Conservation (phyloP, 35 echinoderm and acorn worm genomes). For the Patiria miniata region DNA sequence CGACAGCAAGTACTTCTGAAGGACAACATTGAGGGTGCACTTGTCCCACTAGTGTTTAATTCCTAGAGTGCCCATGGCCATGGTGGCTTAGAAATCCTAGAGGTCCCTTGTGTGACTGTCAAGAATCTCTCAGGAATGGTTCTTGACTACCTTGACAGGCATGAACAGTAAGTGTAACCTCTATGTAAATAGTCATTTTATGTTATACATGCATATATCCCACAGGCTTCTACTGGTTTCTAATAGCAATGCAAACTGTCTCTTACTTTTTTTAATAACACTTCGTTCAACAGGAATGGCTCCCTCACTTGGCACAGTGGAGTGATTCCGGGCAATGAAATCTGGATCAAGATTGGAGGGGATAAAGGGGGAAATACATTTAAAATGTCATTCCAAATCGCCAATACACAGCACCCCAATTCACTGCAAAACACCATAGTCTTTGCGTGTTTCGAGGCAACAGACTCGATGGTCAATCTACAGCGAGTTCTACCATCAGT, state of each 20-base stretch:
- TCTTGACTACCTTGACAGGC: not conserved
- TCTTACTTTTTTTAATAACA: not conserved
- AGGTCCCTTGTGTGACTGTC: not conserved
- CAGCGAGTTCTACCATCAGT: not conserved
- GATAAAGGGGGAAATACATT: slow-evolving; percentile 65
- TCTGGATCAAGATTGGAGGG: no score
- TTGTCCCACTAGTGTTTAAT: not conserved
- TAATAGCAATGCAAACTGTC: not conserved
- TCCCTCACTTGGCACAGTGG: slow-evolving; percentile 36
- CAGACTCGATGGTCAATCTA: slow-evolving; percentile 54
- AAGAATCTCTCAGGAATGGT: not conserved
- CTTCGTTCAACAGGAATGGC: not conserved
- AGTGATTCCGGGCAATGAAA: slow-evolving; percentile 39
- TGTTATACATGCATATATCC: not conserved
- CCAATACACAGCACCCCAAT: slow-evolving; percentile 64
- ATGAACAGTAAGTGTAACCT: not conserved
- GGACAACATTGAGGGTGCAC: not conserved
- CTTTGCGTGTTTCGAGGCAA: slow-evolving; percentile 47
- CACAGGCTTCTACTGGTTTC: no score
- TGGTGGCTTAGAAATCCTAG: not conserved
- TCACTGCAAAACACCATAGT: slow-evolving; percentile 58
- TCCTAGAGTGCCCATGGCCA: not conserved
- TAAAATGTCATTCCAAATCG: slow-evolving; percentile 67
- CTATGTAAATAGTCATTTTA: not conserved
- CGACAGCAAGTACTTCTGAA: not conserved